Conservation (phyloP, 1,140 invertebrate genomes). For the Caenorhabditis inopinata region DNA sequence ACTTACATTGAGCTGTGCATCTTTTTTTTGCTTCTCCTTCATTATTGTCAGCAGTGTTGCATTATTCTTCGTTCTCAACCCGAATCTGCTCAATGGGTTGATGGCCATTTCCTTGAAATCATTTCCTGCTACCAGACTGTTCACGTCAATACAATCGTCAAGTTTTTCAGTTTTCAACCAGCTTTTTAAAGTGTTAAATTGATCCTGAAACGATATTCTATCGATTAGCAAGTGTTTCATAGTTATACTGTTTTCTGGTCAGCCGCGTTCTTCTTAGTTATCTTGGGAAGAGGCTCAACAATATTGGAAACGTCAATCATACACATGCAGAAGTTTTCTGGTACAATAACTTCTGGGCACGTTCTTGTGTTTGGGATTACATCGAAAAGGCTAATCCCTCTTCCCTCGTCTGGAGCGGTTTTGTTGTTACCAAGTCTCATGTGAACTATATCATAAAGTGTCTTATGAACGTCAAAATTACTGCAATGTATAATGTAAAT, state of each 20-base stretch:
- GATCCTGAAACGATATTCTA: neutral
- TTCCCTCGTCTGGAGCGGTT: neutral
- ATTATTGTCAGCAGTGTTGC: neutral
- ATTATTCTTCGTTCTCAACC: conserved; percentile 19
- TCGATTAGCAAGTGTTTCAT: neutral
- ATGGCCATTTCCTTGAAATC: conserved; percentile 12
- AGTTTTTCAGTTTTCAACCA: conserved; percentile 29
- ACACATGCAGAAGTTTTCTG: conserved; percentile 58
- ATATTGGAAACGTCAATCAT: conserved; percentile 39
- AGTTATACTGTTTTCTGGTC: conserved; percentile 3
- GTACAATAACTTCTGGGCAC: conserved; percentile 53
- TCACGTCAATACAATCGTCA: conserved; percentile 4
- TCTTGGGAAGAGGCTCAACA: neutral
- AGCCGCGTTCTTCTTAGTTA: neutral
- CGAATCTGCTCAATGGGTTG: conserved; percentile 28
- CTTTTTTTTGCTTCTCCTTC: neutral
- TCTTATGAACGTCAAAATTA: conserved; percentile 62
- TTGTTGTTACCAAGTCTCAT: conserved; percentile 36
- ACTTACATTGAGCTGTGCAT: conserved; percentile 36
- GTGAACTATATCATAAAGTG: conserved; percentile 53
- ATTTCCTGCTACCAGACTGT: neutral
- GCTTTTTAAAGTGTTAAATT: neutral
- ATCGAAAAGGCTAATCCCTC: conserved; percentile 52
- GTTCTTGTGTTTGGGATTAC: conserved; percentile 48
- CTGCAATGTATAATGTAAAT: conserved; percentile 39